These are phyloP conservation scores for Lochmaea capreae DNA, from an alignment of 2,888 invertebrate genomes.

Conservation along the genomic window DNA sequence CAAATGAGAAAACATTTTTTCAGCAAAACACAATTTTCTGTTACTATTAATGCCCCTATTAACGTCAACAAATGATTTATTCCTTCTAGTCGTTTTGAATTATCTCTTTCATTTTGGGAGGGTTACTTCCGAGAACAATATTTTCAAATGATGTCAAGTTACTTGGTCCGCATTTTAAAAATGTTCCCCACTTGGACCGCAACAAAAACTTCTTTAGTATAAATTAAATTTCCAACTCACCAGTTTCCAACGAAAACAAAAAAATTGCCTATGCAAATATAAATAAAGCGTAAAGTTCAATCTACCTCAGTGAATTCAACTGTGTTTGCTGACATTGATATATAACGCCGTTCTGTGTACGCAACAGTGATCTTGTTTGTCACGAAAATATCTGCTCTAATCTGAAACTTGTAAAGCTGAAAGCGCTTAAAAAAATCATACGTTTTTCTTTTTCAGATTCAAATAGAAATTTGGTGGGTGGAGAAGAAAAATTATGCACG, in stretches of 20 bases:
- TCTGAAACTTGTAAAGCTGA: slow-evolving; percentile 27
- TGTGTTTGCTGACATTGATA: slow-evolving; percentile 43
- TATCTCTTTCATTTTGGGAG: not conserved
- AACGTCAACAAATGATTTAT: too few relatives aligned
- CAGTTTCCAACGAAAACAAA: slow-evolving; percentile 31
- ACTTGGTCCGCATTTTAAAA: not conserved
- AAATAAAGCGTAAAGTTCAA: slow-evolving; percentile 41
- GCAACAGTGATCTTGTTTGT: slow-evolving; percentile 41
- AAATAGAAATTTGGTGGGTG: not conserved
- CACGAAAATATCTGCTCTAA: slow-evolving; percentile 27
- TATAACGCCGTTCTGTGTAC: slow-evolving; percentile 35
- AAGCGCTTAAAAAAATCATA: slow-evolving; percentile 34
- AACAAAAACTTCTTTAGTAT: slow-evolving; percentile 27
- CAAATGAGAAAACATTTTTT: too few relatives aligned
- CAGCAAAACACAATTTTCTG: too few relatives aligned
- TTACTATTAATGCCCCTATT: too few relatives aligned
- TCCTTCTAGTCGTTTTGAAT: too few relatives aligned
- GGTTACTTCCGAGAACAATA: not conserved
- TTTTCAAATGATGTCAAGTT: slow-evolving; percentile 1
- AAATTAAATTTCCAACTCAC: slow-evolving; percentile 37
- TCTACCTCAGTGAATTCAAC: slow-evolving; percentile 39
- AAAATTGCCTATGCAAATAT: slow-evolving; percentile 37
- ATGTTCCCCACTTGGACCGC: not conserved
- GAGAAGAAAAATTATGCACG: slow-evolving; percentile 28
- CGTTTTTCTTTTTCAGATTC: slow-evolving; percentile 1